Percentiles rank a stretch among this genome's conserved stretches.
These are phyloP conservation scores for Cryptoprocta ferox DNA, from an alignment of 2,797 vertebrate species.

Conservation along the genomic window DNA sequence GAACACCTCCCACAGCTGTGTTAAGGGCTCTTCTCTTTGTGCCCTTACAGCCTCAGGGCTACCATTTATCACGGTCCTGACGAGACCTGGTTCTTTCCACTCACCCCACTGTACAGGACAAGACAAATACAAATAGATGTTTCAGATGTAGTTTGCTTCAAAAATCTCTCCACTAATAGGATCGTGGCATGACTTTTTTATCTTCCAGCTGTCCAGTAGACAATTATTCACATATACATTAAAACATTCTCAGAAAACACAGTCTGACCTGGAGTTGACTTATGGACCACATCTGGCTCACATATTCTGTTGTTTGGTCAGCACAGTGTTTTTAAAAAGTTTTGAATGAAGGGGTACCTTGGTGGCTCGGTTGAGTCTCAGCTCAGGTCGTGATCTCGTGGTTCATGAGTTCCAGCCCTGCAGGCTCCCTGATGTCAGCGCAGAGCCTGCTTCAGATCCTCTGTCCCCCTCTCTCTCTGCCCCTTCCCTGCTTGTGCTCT, in stretches of 20 bases:
- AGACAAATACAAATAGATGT: neutral
- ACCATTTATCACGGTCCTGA: neutral
- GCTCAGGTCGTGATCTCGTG: no score
- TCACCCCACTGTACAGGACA: neutral
- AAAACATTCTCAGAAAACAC: conserved; percentile 5
- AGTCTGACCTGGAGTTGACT: neutral
- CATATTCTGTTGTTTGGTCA: neutral
- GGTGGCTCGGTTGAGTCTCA: no score
- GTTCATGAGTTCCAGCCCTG: no score
- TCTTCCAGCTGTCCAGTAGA: neutral
- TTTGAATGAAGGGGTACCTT: neutral
- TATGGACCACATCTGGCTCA: neutral
- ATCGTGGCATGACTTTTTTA: neutral
- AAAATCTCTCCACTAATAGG: conserved; percentile 26
- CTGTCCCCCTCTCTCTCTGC: no score
- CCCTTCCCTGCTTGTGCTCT: no score
- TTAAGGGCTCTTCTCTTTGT: neutral
- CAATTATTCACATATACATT: neutral
- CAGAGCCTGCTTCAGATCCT: no score
- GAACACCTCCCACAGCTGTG: neutral
- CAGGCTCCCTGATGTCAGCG: no score
- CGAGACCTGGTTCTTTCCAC: neutral
- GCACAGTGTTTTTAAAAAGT: neutral
- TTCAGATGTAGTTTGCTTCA: neutral
- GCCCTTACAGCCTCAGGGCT: neutral